Conservation (phyloP, 2,888 invertebrate species). For the Cryptus armator region DNA sequence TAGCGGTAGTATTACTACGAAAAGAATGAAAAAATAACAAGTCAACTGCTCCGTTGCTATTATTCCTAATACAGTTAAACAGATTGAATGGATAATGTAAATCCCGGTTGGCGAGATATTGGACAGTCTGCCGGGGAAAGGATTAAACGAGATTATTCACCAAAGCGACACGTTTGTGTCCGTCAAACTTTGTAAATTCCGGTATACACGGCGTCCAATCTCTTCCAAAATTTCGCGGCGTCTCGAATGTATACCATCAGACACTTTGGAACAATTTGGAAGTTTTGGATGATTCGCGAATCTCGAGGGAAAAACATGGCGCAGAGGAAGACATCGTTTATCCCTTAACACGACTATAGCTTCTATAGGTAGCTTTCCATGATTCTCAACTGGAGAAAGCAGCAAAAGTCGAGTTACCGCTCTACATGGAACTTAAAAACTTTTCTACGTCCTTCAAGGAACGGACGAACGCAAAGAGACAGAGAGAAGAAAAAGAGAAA, state of each 20-base stretch:
- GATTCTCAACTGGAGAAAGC: not conserved
- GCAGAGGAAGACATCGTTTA: conserved; percentile 10
- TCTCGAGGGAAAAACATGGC: conserved; percentile 9
- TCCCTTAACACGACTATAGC: conserved; percentile 26
- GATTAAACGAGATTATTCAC: not conserved
- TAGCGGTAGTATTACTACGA: conserved; percentile 18
- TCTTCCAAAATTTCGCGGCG: not conserved
- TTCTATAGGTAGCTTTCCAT: not conserved
- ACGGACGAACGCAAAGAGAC: conserved; percentile 7
- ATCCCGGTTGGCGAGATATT: conserved; percentile 1
- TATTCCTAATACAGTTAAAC: conserved; percentile 2
- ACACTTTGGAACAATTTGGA: conserved; percentile 50
- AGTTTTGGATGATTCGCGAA: conserved; percentile 39
- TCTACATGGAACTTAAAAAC: conserved; percentile 40
- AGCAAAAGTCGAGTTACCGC: conserved; percentile 33
- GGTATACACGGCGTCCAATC: not conserved
- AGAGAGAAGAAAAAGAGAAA: conserved; percentile 7
- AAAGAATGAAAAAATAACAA: conserved; percentile 7
- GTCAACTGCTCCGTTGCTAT: conserved; percentile 31
- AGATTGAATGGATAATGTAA: conserved; percentile 13
- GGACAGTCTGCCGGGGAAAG: not conserved
- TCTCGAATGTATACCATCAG: not conserved
- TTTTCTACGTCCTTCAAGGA: conserved; percentile 12
- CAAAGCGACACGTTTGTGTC: not conserved
- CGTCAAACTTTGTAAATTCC: conserved; percentile 22